Evolutionary conservation across 2,113 vertebrate species (phyloP).

Genomic region (Natator depressus): DNA sequence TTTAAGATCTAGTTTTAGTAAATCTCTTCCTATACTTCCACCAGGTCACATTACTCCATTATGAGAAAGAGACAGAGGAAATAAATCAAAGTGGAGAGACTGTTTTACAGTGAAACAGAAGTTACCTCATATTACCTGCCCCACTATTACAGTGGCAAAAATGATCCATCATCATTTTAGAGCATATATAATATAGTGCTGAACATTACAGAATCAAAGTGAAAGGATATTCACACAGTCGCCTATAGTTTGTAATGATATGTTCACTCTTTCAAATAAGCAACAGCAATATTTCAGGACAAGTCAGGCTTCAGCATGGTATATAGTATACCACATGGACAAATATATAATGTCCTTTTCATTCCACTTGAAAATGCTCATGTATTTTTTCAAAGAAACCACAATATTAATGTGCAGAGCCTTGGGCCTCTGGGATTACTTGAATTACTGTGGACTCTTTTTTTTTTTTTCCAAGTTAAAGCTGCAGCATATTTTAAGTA

Average conservation of each 20-base stretch:
- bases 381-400: conserved; percentile 54
- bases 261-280: not conserved
- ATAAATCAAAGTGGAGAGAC: conserved; percentile 50
- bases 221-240: conserved; percentile 47
- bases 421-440: conserved; percentile 77
- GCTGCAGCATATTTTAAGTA: conserved; percentile 67
- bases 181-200: not conserved
- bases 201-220: not conserved
- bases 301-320: not conserved
- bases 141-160: not conserved
- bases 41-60: not conserved
- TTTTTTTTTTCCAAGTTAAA: conserved; percentile 63
- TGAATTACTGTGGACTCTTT: conserved; percentile 70
- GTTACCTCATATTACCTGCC: not conserved
- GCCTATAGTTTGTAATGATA: conserved; percentile 32
- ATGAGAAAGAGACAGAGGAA: conserved; percentile 23
- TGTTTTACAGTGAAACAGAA: not conserved
- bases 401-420: conserved; percentile 76
- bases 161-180: not conserved
- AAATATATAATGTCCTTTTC: conserved; percentile 7
- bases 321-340: not conserved
- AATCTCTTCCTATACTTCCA: conserved; percentile 22
- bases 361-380: conserved; percentile 39
- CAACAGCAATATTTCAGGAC: not conserved
- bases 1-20: not conserved